Evolutionary conservation across 2,888 invertebrate species (phyloP).

Genomic region (Folsomia manolachei): DNA sequence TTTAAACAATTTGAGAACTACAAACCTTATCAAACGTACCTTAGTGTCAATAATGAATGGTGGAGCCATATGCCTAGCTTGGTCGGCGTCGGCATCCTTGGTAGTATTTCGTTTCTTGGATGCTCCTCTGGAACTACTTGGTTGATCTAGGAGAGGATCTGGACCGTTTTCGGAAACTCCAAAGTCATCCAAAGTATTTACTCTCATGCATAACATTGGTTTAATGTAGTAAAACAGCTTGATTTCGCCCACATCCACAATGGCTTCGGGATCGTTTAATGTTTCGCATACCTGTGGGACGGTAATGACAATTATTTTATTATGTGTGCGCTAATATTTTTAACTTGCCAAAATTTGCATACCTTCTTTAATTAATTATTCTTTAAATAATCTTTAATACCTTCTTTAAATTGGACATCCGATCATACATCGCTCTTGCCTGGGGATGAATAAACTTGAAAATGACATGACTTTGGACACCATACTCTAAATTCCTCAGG

Average conservation of each 20-base stretch:
- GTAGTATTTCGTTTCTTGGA: neutral
- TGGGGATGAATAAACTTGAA: slow-evolving; percentile 38
- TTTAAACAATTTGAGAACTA: neutral
- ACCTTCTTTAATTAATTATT: neutral
- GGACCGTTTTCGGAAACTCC: slow-evolving; percentile 15
- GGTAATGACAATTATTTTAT: neutral
- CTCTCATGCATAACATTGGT: slow-evolving; percentile 44
- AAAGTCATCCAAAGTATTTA: slow-evolving; percentile 28
- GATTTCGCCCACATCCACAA: slow-evolving; percentile 19
- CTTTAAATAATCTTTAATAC: too few species aligned
- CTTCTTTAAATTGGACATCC: slow-evolving; percentile 35
- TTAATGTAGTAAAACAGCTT: slow-evolving; percentile 36
- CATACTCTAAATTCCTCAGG: slow-evolving; percentile 36
- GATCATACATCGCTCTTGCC: slow-evolving; percentile 33
- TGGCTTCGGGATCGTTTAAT: slow-evolving; percentile 40
- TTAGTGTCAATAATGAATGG: slow-evolving; percentile 48
- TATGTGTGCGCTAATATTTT: neutral
- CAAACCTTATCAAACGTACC: neutral
- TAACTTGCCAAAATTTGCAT: neutral
- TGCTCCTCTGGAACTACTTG: neutral
- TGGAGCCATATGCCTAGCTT: slow-evolving; percentile 34
- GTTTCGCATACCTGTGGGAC: slow-evolving; percentile 43
- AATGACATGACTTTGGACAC: slow-evolving; percentile 28
- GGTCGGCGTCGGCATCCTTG: slow-evolving; percentile 20
- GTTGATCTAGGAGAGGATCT: neutral